A percentile compares a stretch with the other conserved stretches of the same genome.
These are phyloP conservation scores for Orthosia gothica DNA, from an alignment of 2,888 invertebrate genomes.

Conservation along the genomic window DNA sequence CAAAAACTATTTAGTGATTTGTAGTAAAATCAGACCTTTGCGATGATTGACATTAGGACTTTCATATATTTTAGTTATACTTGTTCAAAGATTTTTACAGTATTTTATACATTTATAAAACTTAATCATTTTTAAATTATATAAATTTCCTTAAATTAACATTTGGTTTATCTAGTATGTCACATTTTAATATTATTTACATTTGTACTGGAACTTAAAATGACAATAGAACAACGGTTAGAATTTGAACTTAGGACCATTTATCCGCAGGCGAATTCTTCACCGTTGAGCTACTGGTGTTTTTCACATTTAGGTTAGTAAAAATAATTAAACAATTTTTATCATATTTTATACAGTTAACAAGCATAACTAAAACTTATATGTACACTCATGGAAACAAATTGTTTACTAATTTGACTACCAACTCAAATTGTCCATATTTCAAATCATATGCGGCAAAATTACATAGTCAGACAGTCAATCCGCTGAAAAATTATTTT, in stretches of 20 bases:
- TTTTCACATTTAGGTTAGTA: constrained; percentile 19
- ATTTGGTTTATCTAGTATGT: constrained; percentile 54
- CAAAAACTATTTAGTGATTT: neutral
- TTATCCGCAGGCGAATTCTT: neutral
- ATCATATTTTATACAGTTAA: neutral
- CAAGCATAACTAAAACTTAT: constrained; percentile 43
- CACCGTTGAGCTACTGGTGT: neutral
- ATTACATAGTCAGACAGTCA: neutral
- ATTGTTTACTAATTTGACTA: constrained; percentile 10
- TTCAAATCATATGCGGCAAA: constrained; percentile 25
- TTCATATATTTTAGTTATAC: constrained; percentile 39
- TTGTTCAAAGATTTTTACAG: constrained; percentile 39
- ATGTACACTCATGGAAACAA: neutral
- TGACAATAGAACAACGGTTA: neutral
- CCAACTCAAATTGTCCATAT: neutral
- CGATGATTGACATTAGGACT: neutral
- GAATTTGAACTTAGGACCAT: neutral
- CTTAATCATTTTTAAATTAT: neutral
- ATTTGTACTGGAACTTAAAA: constrained; percentile 45
- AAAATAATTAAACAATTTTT: constrained; percentile 29
- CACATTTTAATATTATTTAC: constrained; percentile 38
- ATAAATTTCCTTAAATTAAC: constrained; percentile 32
- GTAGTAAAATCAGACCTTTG: neutral
- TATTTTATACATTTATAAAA: constrained; percentile 31
- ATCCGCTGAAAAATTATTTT: neutral